phyloP scores from a whole-genome alignment of 2,113 vertebrate genomes.

The Callorhinus ursinus region DNA sequence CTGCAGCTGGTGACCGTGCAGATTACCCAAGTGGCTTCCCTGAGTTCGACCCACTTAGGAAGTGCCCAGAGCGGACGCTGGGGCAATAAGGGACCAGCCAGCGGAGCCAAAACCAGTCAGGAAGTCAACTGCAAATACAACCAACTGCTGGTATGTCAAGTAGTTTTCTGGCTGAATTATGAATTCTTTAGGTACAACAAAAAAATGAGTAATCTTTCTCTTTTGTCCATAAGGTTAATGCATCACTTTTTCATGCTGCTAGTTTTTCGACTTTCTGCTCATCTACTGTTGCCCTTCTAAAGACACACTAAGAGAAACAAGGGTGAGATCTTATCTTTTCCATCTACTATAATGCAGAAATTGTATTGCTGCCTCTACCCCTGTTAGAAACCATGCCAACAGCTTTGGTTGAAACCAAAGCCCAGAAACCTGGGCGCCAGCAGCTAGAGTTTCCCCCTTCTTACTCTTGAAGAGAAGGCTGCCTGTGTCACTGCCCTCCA shows the following conservation, averaged over 20 bases:
- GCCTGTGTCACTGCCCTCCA: background rate
- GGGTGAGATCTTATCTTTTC: background rate
- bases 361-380: background rate
- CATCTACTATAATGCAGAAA: background rate
- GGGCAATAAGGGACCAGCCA: background rate
- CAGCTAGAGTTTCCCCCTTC: background rate
- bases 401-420: no score
- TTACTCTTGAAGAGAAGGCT: background rate
- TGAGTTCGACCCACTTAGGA: rapidly evolving
- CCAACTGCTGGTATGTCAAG: background rate
- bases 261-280: background rate
- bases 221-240: background rate
- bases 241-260: background rate
- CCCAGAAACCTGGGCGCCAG: background rate
- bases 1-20: rapidly evolving
- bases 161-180: background rate
- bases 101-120: background rate
- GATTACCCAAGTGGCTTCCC: background rate
- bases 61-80: background rate
- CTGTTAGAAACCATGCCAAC: constrained; percentile 24
- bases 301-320: background rate
- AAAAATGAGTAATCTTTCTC: background rate
- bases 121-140: background rate
- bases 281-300: background rate
- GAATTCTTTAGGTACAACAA: background rate